Base-by-base conservation (phyloP, 2,113 vertebrate species). In the Hippocampus abdominalis region DNA sequence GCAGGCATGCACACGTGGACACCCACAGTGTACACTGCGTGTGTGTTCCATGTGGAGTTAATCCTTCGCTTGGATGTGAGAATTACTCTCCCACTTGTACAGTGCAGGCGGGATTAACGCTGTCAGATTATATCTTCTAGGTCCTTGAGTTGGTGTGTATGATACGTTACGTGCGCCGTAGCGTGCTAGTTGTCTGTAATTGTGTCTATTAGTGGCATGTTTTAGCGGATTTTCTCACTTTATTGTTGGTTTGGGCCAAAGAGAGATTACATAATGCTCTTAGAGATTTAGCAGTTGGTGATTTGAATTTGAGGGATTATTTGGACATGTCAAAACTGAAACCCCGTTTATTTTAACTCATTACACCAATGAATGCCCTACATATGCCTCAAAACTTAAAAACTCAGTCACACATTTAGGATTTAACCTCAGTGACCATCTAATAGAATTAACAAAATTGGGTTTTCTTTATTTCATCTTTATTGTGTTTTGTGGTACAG, bases 41-140 rank as follows among this genome's bases (percentile, higher is more conserved):
- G 74, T 68, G 70, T 76, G 71, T 78, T 72, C 49, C 64, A 72
- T 66, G 72, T 64, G 70, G 67, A 61, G 53, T 76, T 84, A 89
- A 86, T 84, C 86, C 77, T 61, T 53, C 68, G 62, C 80, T 82
- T 82, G 84, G 81, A 87, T 85, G 75, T 67, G 83, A 81, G 76
- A 84, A 82, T 86, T 86, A 85, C 71, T 84, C 68, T 75, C 73
- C 46, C 60, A 77, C 67, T 87, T 77, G 79, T 65, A 66, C 70
- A 71, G 66, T 36, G 68, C 70, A 76, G 71, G 57, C 70, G 62
- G 75, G 82, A 82, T 89, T 83, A 84, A 76, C 72, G 67, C 71
- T 69, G 63, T 27, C 1, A 82, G 89, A 89, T 88, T 85, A 89
- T 74, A 78, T 72, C 67, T 68, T 29, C 70, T 36, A 78, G 78